Conservation (phyloP, 2,888 invertebrate genomes). For the Diogma glabrata region DNA sequence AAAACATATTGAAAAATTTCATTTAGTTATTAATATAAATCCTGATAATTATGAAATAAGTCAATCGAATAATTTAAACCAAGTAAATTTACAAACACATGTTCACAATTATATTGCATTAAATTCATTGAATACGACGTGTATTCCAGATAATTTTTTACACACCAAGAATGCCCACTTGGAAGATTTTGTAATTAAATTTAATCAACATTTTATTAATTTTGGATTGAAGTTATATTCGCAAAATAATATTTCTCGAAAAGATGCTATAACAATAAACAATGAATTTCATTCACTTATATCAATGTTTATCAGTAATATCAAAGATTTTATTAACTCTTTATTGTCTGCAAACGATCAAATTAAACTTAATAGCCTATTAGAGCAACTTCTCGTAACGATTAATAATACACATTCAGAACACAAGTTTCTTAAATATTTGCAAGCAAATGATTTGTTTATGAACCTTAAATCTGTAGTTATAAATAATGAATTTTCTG, state of each 20-base stretch:
- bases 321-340: no score
- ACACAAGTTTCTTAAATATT: no score
- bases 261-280: not conserved
- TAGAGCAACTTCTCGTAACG: no score
- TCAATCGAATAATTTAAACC: not conserved
- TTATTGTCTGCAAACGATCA: no score
- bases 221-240: not conserved
- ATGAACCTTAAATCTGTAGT: no score
- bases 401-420: no score
- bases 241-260: not conserved
- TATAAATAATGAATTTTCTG: no score
- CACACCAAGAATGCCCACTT: not conserved
- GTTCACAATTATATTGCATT: not conserved
- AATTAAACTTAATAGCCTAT: no score
- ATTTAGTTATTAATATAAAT: not conserved
- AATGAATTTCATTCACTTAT: conserved; percentile 2
- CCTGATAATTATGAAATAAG: not conserved
- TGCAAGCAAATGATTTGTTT: no score
- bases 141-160: not conserved
- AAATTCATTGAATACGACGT: not conserved
- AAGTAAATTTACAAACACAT: not conserved
- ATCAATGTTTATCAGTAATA: not conserved
- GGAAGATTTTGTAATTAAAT: not conserved
- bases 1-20: not conserved
- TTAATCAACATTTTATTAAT: not conserved